Evolutionary conservation across 2,888 invertebrate genomes (phyloP), one percentile per base, ranked within the genome.

Genomic region (Seira ritae): DNA sequence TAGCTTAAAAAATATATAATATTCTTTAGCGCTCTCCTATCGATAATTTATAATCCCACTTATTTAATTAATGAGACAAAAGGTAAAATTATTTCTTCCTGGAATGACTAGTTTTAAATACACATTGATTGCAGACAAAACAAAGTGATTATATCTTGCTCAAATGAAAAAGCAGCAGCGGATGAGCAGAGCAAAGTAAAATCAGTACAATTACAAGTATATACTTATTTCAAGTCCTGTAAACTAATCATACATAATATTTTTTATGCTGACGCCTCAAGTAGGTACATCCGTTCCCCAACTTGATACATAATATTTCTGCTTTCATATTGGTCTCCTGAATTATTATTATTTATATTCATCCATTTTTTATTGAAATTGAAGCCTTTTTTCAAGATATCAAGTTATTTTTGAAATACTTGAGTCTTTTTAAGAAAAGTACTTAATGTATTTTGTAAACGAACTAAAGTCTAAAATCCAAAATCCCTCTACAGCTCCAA

Each of bases 71-170:
- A 42, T 24, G 22, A 71, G 24, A 66, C 65, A 65, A 50, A 72
- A 77, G 72, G 72, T 78, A 24, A 78, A 78, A 71, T 71, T 78
- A 78, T 71, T 24, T 46, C 55, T 68, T 65, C 17, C 6, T 81
- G 81, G 81, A 81, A 81, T 81, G 81, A 81, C 81, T 81, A 81
- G 81, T 81, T 81, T 75, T 66, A 75, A 81, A 80, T 80, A 80
- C 73, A 74, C 62, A 73, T n/a, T 2, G 60, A 24, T 24, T 62
- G 6, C 17, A 17, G 6, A 15, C 6, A 62, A 0, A 17, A 60
- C 31, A 15, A 55, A 71, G 24, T 55, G 6, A 73, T 4, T 20
- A 62, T 73, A 31, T n/a, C n/a, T n/a, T n/a, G n/a, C n/a, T n/a
- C n/a, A n/a, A n/a, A n/a, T n/a, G n/a, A n/a, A n/a, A n/a, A n/a